A percentile compares a stretch with the other conserved stretches of the same genome.
Evolutionary conservation across 2,797 vertebrate species (phyloP).

Genomic region (Artibeus jamaicensis): DNA sequence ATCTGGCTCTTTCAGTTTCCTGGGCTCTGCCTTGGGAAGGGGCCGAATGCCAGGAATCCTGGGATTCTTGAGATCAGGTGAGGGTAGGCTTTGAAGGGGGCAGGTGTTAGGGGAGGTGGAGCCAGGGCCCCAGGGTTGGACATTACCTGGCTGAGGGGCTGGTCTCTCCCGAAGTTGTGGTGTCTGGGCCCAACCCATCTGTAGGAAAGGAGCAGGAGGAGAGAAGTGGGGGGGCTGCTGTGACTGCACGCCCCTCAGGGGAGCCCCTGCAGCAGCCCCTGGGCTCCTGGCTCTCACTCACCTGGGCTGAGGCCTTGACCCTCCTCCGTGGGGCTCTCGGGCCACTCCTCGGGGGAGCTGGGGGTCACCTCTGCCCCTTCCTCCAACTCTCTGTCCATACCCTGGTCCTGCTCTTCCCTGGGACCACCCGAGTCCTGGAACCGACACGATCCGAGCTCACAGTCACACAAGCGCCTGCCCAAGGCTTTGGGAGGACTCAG

Average conservation of each 20-base stretch:
- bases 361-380: constrained; percentile 12
- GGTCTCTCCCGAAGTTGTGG: not conserved
- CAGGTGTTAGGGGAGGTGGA: not conserved
- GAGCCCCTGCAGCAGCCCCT: fast-evolving
- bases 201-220: not conserved
- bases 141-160: constrained; percentile 68
- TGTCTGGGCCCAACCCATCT: constrained; percentile 45
- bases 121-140: not conserved
- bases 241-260: too few species aligned
- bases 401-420: not conserved
- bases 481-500: not conserved
- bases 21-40: not conserved
- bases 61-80: not conserved
- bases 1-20: not conserved
- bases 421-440: constrained; percentile 41
- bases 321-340: constrained; percentile 64
- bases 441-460: not conserved
- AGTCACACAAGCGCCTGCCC: not conserved
- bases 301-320: constrained; percentile 26
- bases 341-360: constrained; percentile 66
- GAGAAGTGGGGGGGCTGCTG: not conserved
- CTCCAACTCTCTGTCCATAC: not conserved
- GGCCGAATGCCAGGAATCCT: not conserved
- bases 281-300: not conserved
- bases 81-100: not conserved